Evolutionary conservation across 2,888 invertebrate genomes (phyloP).

Genomic region (Pyrochroa serraticornis): DNA sequence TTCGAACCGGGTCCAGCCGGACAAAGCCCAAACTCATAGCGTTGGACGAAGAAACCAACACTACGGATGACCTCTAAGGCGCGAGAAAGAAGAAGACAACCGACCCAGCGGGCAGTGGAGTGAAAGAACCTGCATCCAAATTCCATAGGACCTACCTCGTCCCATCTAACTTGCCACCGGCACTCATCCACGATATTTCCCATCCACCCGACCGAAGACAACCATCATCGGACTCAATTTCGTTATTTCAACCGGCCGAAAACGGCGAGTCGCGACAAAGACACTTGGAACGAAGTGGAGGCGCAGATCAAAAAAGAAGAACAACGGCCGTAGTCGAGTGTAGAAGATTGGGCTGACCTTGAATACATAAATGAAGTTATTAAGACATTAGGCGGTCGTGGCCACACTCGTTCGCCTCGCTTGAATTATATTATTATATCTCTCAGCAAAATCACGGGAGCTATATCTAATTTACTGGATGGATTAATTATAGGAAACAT

Average conservation of each 20-base stretch:
- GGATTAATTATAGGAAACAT: constrained; percentile 54
- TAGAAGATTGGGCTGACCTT: constrained; percentile 53
- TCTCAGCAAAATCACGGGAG: constrained; percentile 56
- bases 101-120: constrained; percentile 37
- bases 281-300: constrained; percentile 39
- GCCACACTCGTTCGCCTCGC: constrained; percentile 54
- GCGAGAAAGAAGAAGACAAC: constrained; percentile 23
- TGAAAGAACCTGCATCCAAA: constrained; percentile 53
- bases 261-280: no score
- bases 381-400: constrained; percentile 58
- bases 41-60: constrained; percentile 20
- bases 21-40: constrained; percentile 33
- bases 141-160: constrained; percentile 52
- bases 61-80: constrained; percentile 37
- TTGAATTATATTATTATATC: constrained; percentile 56
- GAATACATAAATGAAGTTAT: constrained; percentile 59
- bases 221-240: no score
- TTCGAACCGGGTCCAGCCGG: constrained; percentile 38
- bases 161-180: constrained; percentile 32
- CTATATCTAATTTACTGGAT: constrained; percentile 55
- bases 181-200: no score
- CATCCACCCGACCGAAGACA: no score
- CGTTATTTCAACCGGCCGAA: no score
- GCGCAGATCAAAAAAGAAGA: constrained; percentile 25
- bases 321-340: constrained; percentile 32